Conservation (phyloP, 2,797 vertebrate genomes). For the Hippocampus kuda region DNA sequence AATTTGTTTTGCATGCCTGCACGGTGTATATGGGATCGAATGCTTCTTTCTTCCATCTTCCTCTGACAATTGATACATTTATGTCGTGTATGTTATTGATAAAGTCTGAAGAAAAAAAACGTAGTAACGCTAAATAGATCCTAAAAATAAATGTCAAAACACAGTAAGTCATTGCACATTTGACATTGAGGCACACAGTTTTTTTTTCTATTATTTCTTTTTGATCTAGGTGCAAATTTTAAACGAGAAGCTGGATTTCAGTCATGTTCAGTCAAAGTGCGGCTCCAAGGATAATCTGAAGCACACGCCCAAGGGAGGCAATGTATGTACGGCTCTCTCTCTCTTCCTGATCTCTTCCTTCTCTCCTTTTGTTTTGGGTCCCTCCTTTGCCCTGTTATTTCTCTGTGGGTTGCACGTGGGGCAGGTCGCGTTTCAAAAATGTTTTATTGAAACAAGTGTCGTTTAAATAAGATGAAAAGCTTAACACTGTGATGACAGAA, state of each 20-base stretch:
- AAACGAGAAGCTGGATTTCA: conserved; percentile 61
- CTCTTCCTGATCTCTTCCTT: conserved; percentile 4
- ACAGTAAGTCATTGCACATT: conserved; percentile 15
- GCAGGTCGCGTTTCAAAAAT: neutral
- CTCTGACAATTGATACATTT: neutral
- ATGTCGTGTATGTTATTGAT: neutral
- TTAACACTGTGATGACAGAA: neutral
- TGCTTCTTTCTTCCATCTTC: neutral
- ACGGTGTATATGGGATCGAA: no score
- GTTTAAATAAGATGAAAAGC: conserved; percentile 9
- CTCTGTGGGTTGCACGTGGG: neutral
- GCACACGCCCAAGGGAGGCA: conserved; percentile 59
- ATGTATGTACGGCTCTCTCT: conserved; percentile 53
- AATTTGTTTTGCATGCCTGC: neutral
- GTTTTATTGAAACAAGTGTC: neutral
- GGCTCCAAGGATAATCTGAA: conserved; percentile 65
- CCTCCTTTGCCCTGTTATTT: neutral
- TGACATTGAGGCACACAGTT: conserved; percentile 37
- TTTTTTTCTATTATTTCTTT: conserved; percentile 25
- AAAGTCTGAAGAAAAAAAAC: neutral
- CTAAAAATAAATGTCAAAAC: conserved; percentile 18
- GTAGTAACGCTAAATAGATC: conserved; percentile 9
- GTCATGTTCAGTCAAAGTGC: conserved; percentile 63
- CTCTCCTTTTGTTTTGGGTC: neutral
- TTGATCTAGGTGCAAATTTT: conserved; percentile 57